A percentile compares a stretch with the other conserved stretches of the same genome.
These are phyloP conservation scores for Danio jaintianensis DNA, from an alignment of 2,797 vertebrate species.

Conservation along the genomic window DNA sequence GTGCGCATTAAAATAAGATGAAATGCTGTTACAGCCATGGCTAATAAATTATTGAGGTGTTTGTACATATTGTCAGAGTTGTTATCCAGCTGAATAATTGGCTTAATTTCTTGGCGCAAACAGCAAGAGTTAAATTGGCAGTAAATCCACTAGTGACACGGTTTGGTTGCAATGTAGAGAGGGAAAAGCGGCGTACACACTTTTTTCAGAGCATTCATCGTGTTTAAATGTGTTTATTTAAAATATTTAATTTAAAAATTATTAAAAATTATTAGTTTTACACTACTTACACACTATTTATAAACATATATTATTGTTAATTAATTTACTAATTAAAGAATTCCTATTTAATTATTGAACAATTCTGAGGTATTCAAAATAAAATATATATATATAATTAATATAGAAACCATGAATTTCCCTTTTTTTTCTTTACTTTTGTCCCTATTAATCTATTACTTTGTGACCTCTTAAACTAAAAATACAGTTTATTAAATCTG, in stretches of 20 bases:
- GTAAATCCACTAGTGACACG: constrained; percentile 53
- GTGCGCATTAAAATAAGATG: constrained; percentile 61
- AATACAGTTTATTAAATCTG: too few species aligned
- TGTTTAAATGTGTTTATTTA: constrained; percentile 6
- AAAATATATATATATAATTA: too few species aligned
- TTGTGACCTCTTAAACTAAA: too few species aligned
- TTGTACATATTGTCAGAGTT: constrained; percentile 62
- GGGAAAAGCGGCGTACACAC: constrained; percentile 21
- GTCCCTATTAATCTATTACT: too few species aligned
- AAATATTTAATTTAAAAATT: too few species aligned
- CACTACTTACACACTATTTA: neutral
- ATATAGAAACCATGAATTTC: too few species aligned
- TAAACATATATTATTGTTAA: neutral
- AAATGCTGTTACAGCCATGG: constrained; percentile 61
- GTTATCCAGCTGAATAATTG: constrained; percentile 63
- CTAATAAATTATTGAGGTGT: constrained; percentile 66
- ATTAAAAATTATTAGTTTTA: neutral
- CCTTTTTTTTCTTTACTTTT: too few species aligned
- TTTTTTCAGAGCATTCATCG: constrained; percentile 23
- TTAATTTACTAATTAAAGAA: too few species aligned
- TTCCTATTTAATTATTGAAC: too few species aligned
- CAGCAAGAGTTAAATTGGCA: constrained; percentile 41
- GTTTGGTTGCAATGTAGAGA: constrained; percentile 29
- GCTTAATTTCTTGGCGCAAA: constrained; percentile 64
- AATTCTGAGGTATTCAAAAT: too few species aligned